Base-by-base conservation (phyloP, 2,113 vertebrate genomes). In the Tenrec ecaudatus region DNA sequence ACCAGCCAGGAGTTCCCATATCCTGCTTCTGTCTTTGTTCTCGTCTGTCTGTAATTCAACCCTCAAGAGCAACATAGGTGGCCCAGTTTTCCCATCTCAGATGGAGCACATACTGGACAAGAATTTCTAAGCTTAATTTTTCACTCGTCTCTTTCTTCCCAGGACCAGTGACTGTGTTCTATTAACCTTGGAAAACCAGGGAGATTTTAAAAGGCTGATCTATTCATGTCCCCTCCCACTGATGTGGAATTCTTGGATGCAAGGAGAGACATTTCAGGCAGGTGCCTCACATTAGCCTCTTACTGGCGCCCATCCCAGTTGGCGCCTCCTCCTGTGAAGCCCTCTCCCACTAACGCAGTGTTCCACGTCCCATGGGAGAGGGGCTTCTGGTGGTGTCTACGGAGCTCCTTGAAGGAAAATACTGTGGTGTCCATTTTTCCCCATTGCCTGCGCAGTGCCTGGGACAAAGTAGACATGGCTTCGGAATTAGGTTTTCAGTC, bases 261-360 rank as follows among this genome's bases (percentile, higher is more conserved):
- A 53, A 10, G 47, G 47, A 78, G 57, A 66, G 19, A 57, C 17
- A 66, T 66, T 68, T 88, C 75, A 60, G 36, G 3, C 11, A 29
- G 64, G 25, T 23, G 3, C 33, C 58, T 87, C 22, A 40, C 33
- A 77, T 11, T 40, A 40, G 40, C 20, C 43, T 81, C 36, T 43
- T 14, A 69, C 16, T 69, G 58, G 15, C 31, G 77, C 81, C 69
- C 40, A 23, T 9, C 17, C 58, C 47, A 53, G 47, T 53, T 53
- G 47, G 2, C 9, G 47, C 47, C 29, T 76, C 31, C 2, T 57
- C 64, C 79, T 47, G 22, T 53, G 40, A 12, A 11, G 47, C 15
- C 11, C 12, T 78, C 27, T 33, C 12, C 38, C 0, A 0, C 43
- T 66, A 7, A 60, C 6, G 0, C 12, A 4, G 15, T n/a, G 23